These are phyloP conservation scores for Nomada hirtipes DNA, from an alignment of 2,888 invertebrate species.

Conservation along the genomic window DNA sequence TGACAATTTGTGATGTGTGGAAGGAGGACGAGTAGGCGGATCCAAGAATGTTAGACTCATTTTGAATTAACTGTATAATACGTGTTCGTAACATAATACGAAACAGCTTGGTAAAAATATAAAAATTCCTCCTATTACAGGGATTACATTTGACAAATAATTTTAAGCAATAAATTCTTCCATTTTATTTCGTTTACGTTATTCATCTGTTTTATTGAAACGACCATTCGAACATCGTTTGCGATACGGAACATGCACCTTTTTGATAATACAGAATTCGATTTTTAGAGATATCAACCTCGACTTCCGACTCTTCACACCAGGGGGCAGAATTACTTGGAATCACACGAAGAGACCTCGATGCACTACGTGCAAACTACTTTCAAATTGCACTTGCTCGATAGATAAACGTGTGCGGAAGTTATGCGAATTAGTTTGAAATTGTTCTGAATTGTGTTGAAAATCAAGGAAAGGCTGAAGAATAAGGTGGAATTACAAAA, in stretches of 20 bases:
- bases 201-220: constrained; percentile 33
- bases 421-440: constrained; percentile 12
- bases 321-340: constrained; percentile 53
- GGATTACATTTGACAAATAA: constrained; percentile 28
- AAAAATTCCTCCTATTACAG: neutral
- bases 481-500: neutral
- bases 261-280: neutral
- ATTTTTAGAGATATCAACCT: neutral
- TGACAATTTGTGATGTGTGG: constrained; percentile 35
- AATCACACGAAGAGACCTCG: constrained; percentile 44
- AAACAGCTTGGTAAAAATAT: neutral
- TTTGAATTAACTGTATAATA: constrained; percentile 17
- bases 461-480: neutral
- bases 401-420: constrained; percentile 41
- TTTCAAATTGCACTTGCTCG: constrained; percentile 14
- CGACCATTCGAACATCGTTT: neutral
- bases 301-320: constrained; percentile 23
- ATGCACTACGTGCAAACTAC: constrained; percentile 17
- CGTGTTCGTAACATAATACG: constrained; percentile 43
- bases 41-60: constrained; percentile 7
- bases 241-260: neutral
- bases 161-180: constrained; percentile 21
- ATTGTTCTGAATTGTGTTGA: neutral
- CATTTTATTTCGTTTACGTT: constrained; percentile 15
- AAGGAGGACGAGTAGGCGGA: constrained; percentile 3